These are phyloP conservation scores for Chanos chanos DNA, from an alignment of 2,797 vertebrate genomes.

Conservation along the genomic window DNA sequence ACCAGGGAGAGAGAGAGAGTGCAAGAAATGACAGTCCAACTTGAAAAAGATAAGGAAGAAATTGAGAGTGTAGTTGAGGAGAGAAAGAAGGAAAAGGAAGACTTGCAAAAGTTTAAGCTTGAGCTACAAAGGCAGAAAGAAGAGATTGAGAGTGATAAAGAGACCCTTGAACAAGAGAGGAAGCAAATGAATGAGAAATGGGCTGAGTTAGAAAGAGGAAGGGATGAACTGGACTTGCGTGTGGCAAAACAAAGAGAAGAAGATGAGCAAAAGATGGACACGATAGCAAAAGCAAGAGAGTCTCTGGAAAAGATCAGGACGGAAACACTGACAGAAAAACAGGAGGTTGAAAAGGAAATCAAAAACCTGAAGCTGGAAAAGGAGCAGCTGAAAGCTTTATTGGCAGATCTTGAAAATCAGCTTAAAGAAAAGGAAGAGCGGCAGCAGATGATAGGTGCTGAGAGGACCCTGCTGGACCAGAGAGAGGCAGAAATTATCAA, in stretches of 20 bases:
- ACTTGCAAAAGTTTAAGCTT: too few species aligned
- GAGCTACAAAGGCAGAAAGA: too few species aligned
- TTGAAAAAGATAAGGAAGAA: not conserved
- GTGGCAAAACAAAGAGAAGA: too few species aligned
- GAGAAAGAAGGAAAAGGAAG: not conserved
- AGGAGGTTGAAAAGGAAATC: not conserved
- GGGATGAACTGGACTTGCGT: too few species aligned
- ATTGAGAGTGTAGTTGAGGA: slow-evolving; percentile 7
- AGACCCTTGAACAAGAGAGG: too few species aligned
- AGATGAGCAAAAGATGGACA: too few species aligned
- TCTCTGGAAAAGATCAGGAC: not conserved
- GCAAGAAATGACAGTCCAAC: not conserved
- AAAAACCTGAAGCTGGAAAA: not conserved
- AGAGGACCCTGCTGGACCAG: not conserved
- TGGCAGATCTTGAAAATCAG: not conserved
- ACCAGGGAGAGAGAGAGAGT: not conserved
- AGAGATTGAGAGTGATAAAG: too few species aligned
- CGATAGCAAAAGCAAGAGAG: too few species aligned
- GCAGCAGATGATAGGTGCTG: not conserved
- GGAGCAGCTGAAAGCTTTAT: slow-evolving; percentile 3
- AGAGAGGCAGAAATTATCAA: not conserved
- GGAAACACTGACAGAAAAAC: not conserved
- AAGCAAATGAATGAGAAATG: too few species aligned
- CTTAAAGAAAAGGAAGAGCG: slow-evolving; percentile 3
- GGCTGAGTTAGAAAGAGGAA: too few species aligned